Evolutionary conservation across 1,140 invertebrate genomes (phyloP), one percentile per base, ranked within the genome.

Genomic region (Cotesia typhae): DNA sequence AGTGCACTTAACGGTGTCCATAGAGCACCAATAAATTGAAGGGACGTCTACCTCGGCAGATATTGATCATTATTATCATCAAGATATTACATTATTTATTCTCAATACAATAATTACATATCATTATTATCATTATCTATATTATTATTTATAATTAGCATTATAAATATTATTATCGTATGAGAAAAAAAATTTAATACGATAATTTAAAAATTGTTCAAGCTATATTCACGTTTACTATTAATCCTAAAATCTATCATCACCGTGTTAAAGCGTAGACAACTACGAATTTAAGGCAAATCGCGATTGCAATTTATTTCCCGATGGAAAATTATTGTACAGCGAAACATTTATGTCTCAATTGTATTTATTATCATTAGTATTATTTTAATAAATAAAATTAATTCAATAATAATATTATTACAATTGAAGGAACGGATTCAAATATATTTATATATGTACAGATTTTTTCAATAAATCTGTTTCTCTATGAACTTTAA

Each of bases 1-100:
- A 85, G 84, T 85, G 83, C 84, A 85, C 84, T 85, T 85, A 80
- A 81, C 84, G 84, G 84, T 84, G 84, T 85, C 81, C 81, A 82
- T 79, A 79, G 83, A 85, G 82, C 83, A 85, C 83, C 84, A 85
- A 81, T 79, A 79, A 17, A 83, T 80, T 80, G 70, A 77, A 80
- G 80, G 79, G 79, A 80, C 79, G 75, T 83, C 82, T 82, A 84
- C 83, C 79, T 83, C 79, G 82, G 82, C 84, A 85, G 83, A 85
- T 78, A 85, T 83, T 85, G 82, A 85, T 81, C 77, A 72, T 77
- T 80, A 75, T 59, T 71, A 47, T 67, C 75, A 78, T 79, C 78
- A 79, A 81, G 77, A 82, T 83, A 82, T 47, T 47, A 78, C 80
- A 63, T 68, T 57, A 51, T 67, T 38, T n/a, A 53, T 28, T 61